Evolutionary conservation across 2,113 vertebrate species (phyloP).

Genomic region (Pollimyrus isidori): DNA sequence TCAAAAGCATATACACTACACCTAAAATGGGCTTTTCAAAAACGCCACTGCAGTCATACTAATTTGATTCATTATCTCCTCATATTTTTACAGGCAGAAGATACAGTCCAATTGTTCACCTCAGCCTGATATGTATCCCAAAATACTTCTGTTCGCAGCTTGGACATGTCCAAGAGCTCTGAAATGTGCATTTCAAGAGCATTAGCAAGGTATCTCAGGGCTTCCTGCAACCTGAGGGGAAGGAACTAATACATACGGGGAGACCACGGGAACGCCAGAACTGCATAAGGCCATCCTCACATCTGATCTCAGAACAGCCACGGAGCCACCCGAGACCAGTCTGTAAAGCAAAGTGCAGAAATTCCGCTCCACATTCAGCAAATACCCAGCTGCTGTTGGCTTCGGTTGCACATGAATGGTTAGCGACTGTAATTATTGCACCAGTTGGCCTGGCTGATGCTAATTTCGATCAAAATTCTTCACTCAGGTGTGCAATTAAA

Average conservation of each 20-base stretch:
- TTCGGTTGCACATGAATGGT: neutral
- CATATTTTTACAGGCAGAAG: neutral
- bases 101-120: neutral
- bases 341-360: neutral
- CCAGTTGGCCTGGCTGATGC: neutral
- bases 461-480: neutral
- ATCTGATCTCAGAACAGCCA: neutral
- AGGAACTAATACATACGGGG: neutral
- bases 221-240: neutral
- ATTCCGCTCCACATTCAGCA: neutral
- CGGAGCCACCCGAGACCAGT: neutral
- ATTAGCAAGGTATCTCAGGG: neutral
- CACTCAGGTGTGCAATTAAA: slow-evolving; percentile 12
- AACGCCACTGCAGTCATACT: neutral
- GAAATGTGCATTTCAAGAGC: neutral
- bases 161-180: neutral
- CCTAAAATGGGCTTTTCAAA: neutral
- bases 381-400: slow-evolving; percentile 1
- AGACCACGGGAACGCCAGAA: neutral
- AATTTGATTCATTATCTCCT: neutral
- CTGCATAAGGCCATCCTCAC: neutral
- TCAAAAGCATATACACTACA: neutral
- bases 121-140: neutral
- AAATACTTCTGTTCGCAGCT: neutral
- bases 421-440: slow-evolving; percentile 18